Evolutionary conservation across 64 coral and sea anemone species (phyloP).

Genomic region (Catalaphyllia jardinei): DNA sequence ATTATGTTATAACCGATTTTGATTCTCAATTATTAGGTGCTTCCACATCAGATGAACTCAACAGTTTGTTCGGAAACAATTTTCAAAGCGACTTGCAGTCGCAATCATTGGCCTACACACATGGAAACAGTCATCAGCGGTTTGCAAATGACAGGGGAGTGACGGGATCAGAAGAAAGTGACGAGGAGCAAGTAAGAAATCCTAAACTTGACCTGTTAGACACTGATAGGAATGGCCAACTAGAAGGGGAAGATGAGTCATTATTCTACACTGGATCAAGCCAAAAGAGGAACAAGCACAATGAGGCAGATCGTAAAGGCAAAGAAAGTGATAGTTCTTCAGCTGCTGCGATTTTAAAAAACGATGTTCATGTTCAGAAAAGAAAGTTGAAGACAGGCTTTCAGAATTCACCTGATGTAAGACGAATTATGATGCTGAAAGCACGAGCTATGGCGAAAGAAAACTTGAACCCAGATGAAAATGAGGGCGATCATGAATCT

Average conservation of each 20-base stretch:
- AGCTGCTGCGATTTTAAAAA: too few species aligned
- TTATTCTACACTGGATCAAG: background rate
- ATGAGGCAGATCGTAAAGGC: background rate
- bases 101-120: background rate
- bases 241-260: background rate
- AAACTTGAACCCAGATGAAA: background rate
- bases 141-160: background rate
- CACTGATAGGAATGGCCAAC: background rate
- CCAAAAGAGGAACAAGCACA: background rate
- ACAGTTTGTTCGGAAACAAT: background rate
- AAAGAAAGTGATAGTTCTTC: too few species aligned
- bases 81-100: conserved; percentile 13
- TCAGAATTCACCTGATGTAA: background rate
- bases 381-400: too few species aligned
- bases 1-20: too few species aligned
- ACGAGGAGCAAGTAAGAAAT: background rate
- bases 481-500: background rate
- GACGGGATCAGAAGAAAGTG: background rate
- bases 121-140: background rate
- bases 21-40: background rate
- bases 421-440: background rate
- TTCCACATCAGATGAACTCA: background rate
- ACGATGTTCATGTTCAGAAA: too few species aligned
- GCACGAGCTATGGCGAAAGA: background rate
- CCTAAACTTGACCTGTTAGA: background rate